Evolutionary conservation across 2,888 invertebrate genomes (phyloP), one percentile per base, ranked within the genome.

Genomic region (Papilio elwesi): DNA sequence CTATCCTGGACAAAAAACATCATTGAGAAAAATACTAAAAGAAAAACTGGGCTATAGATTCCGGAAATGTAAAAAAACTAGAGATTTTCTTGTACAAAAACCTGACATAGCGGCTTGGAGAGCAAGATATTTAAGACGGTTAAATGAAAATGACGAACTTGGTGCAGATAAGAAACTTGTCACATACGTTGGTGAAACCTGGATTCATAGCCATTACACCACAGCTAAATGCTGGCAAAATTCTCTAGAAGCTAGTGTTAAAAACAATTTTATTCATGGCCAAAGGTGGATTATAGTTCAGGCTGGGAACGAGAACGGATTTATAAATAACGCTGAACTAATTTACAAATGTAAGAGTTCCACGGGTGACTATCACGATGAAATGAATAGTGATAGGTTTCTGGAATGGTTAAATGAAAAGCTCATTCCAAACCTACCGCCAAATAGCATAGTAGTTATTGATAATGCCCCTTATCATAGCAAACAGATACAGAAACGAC

Each of bases 61-160:
- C 13, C 76, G 76, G 71, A 78, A 76, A 66, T 75, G 76, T 65
- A 76, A 78, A 67, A 76, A 73, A 71, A 10, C 57, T 38, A 64
- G 71, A 10, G 8, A 26, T 12, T 26, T 77, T 13, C 66, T 79
- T 15, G 74, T 76, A 65, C 77, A 77, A 76, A 80, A 78, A 62
- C 78, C 79, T 0, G 78, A 81, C 38, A 79, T 79, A 13, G 77
- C 77, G 38, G 79, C 79, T 0, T 80, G 80, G 79, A 78, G 79
- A 47, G 81, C 75, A 43, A 74, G 76, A 63, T 80, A 80, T 75
- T 73, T 81, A 53, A 77, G 78, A 7, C 70, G 76, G 15, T 73
- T 73, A 64, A 76, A 76, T 75, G 78, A 80, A 63, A 80, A 80
- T 47, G 73, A 75, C 67, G 75, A 78, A 13, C 76, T 74, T 55